Evolutionary conservation across 2,888 invertebrate genomes (phyloP).

Genomic region (Disparrhopalites patrizii): DNA sequence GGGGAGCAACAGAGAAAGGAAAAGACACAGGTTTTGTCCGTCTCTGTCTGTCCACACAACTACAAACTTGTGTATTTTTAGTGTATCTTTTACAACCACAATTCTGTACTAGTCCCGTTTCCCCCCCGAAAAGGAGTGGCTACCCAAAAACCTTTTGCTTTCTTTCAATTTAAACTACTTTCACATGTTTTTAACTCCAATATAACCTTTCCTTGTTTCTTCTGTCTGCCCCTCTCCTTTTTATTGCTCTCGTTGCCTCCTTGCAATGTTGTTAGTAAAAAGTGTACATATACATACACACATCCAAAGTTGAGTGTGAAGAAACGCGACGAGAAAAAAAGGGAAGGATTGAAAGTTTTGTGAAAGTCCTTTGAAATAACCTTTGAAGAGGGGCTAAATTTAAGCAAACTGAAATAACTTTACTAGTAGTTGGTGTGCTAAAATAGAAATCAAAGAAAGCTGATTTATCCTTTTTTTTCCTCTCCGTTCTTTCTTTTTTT

Average conservation of each 20-base stretch:
- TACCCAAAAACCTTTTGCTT: no score
- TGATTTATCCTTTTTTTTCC: background rate
- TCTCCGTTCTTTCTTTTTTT: background rate
- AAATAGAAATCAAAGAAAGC: slow-evolving; percentile 10
- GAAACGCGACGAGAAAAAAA: no score
- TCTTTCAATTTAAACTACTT: no score
- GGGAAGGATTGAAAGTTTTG: no score
- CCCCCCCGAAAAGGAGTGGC: slow-evolving; percentile 7
- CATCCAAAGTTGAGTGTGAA: background rate
- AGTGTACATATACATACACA: no score
- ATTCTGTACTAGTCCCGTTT: slow-evolving; percentile 9
- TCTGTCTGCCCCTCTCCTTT: background rate
- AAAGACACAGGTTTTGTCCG: no score
- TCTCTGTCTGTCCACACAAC: no score
- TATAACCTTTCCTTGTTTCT: slow-evolving; percentile 4
- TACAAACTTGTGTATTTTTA: no score
- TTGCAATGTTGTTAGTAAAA: no score
- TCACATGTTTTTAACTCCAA: slow-evolving; percentile 22
- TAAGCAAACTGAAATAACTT: background rate
- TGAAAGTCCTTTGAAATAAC: background rate
- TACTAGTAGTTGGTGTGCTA: background rate
- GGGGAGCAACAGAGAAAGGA: no score
- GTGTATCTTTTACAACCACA: no score
- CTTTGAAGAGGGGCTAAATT: background rate
- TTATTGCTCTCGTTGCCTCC: background rate